phyloP scores from a whole-genome alignment of 2,888 invertebrate species.

The Troglohyphantes excavatus region DNA sequence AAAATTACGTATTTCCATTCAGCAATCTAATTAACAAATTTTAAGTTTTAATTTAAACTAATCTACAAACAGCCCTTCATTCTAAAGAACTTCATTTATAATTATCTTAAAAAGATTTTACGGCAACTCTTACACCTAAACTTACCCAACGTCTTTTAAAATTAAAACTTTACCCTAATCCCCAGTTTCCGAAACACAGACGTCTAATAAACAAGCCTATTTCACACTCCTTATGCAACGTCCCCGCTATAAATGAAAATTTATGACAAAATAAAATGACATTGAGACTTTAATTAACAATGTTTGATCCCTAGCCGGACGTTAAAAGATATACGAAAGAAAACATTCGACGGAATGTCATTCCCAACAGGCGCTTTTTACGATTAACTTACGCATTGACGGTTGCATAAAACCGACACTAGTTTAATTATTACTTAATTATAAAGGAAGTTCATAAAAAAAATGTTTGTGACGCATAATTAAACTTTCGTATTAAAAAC shows the following conservation, averaged over 20 bases:
- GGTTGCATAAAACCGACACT: neutral
- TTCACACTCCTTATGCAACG: neutral
- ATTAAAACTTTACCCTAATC: no score
- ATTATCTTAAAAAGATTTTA: no score
- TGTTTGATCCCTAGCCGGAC: neutral
- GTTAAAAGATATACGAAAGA: neutral
- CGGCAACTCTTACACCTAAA: no score
- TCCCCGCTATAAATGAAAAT: slow-evolving; percentile 33
- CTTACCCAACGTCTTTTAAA: no score
- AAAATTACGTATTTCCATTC: no score
- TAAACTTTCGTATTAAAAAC: no score
- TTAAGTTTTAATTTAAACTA: no score
- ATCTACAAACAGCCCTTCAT: no score
- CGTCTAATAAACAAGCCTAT: neutral
- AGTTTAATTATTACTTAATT: neutral
- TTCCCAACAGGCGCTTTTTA: neutral
- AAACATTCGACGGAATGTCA: neutral
- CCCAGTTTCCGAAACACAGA: no score
- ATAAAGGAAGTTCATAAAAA: neutral
- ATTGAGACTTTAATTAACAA: slow-evolving; percentile 26
- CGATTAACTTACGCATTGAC: neutral
- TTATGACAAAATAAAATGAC: slow-evolving; percentile 23
- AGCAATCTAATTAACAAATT: no score
- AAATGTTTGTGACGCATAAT: neutral
- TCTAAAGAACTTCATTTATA: no score